phyloP scores from a whole-genome alignment of 2,888 invertebrate genomes.

The Nomada lathburiana region DNA sequence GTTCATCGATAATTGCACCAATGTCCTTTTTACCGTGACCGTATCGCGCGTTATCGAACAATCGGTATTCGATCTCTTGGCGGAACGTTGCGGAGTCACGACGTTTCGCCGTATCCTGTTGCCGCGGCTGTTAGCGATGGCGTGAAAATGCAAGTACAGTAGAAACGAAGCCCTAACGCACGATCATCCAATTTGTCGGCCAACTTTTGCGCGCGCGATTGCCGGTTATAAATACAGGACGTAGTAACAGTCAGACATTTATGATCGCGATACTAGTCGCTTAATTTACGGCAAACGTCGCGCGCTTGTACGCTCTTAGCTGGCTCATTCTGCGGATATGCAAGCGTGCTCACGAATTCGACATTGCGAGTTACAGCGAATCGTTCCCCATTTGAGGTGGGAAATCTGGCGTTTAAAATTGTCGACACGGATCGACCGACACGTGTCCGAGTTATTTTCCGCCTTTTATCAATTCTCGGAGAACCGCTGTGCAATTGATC shows the following conservation, averaged over 20 bases:
- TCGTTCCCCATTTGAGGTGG: neutral
- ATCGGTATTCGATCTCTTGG: too few species aligned
- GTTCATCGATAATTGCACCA: too few species aligned
- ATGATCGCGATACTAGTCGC: slow-evolving; percentile 58
- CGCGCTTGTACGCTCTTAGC: slow-evolving; percentile 9
- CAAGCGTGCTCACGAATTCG: too few species aligned
- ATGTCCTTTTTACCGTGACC: too few species aligned
- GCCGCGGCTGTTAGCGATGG: slow-evolving; percentile 38
- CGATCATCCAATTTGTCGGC: slow-evolving; percentile 70
- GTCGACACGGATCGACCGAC: neutral
- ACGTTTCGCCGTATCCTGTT: slow-evolving; percentile 1
- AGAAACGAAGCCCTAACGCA: slow-evolving; percentile 48
- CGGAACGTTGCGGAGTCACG: too few species aligned
- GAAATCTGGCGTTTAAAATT: slow-evolving; percentile 15
- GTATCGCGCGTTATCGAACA: too few species aligned
- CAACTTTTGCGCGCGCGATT: slow-evolving; percentile 64
- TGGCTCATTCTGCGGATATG: neutral
- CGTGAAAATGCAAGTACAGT: slow-evolving; percentile 4
- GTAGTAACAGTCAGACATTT: slow-evolving; percentile 68
- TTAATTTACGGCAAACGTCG: slow-evolving; percentile 61
- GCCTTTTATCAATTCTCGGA: neutral
- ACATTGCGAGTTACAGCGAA: neutral
- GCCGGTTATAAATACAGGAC: slow-evolving; percentile 64
- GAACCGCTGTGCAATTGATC: neutral
- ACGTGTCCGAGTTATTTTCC: neutral